Evolutionary conservation across 1,140 invertebrate species (phyloP), one percentile per base, ranked within the genome.

Genomic region (Pissodes strobi): DNA sequence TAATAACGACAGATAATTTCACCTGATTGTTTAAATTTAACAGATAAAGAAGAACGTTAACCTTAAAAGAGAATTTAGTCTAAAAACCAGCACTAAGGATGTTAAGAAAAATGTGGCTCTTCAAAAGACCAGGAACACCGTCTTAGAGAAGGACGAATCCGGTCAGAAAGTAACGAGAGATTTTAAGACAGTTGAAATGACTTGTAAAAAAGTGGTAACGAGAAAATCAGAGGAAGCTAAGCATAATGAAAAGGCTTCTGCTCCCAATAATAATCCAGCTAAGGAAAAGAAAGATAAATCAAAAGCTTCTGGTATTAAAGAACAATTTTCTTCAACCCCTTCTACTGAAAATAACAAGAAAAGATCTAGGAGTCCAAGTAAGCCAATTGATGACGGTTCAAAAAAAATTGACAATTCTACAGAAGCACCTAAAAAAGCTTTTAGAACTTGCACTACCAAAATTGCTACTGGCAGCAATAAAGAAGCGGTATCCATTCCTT

Each of bases 101-200:
- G 45, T 62, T 1, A 67, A 62, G 27, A 62, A 63, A 51, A 62
- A 49, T 21, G 22, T 57, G 5, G 65, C 41, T 66, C 8, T 64
- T 4, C 58, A 55, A 17, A 64, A 64, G 21, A 64, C 52, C 9
- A 56, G 22, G 10, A 82, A 65, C 12, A 57, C 53, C 9, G 17
- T 43, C 4, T 12, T 52, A 15, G 58, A 61, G 38, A 43, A 39
- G 4, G 41, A 12, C 17, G 30, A 52, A 18, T 13, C 15, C 6
- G 58, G 58, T 12, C 46, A 61, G 19, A 61, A 49, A 41, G 23
- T 61, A 2, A 61, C 46, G 10, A n/a, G 15, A 18, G 58, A 61
- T 17, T 5, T 51, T 18, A 61, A 61, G 41, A 63, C 46, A n/a
- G 12, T 57, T 8, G 59, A 67, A 51, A 38, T 57, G 45, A 22